phyloP scores from a whole-genome alignment of 2,113 vertebrate genomes.

The Apeltes quadracus region DNA sequence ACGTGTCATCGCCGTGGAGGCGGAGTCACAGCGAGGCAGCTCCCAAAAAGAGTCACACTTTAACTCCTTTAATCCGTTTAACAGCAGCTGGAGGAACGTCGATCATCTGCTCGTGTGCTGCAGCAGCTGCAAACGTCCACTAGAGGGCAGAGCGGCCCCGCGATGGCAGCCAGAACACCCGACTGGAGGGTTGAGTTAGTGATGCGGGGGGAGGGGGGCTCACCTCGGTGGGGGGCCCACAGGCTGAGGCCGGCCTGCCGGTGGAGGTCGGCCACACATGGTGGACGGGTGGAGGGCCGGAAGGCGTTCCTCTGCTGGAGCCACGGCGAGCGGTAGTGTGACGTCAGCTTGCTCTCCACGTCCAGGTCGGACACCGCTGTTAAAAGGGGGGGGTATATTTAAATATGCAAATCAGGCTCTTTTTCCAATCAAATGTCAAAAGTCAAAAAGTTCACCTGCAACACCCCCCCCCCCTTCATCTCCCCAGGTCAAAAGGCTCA shows the following conservation, averaged over 20 bases:
- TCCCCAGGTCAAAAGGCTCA: too few relatives aligned
- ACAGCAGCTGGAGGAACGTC: too few relatives aligned
- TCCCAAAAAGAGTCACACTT: too few relatives aligned
- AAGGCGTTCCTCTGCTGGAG: slow-evolving; percentile 92
- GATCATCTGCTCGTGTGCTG: not conserved
- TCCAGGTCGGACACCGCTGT: slow-evolving; percentile 96
- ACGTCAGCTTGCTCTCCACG: slow-evolving; percentile 91
- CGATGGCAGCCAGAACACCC: not conserved
- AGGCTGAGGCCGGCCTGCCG: slow-evolving; percentile 87
- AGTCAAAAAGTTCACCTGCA: too few relatives aligned
- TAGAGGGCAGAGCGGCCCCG: slow-evolving; percentile 57
- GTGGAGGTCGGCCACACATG: slow-evolving; percentile 92
- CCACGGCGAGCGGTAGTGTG: slow-evolving; percentile 89
- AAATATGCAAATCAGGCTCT: too few relatives aligned
- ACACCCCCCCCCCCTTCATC: too few relatives aligned
- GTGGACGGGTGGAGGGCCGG: slow-evolving; percentile 86
- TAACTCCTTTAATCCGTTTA: too few relatives aligned
- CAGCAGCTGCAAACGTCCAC: slow-evolving; percentile 36
- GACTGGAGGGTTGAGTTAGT: too few relatives aligned
- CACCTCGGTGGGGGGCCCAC: slow-evolving; percentile 87
- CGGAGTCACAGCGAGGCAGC: too few relatives aligned
- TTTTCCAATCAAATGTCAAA: too few relatives aligned
- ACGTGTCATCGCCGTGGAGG: too few relatives aligned
- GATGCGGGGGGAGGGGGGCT: slow-evolving; percentile 18
- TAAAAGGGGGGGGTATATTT: not conserved